Percentiles rank a stretch among this genome's conserved stretches.
Conservation (phyloP, 2,888 invertebrate genomes). For the Amiota minor region DNA sequence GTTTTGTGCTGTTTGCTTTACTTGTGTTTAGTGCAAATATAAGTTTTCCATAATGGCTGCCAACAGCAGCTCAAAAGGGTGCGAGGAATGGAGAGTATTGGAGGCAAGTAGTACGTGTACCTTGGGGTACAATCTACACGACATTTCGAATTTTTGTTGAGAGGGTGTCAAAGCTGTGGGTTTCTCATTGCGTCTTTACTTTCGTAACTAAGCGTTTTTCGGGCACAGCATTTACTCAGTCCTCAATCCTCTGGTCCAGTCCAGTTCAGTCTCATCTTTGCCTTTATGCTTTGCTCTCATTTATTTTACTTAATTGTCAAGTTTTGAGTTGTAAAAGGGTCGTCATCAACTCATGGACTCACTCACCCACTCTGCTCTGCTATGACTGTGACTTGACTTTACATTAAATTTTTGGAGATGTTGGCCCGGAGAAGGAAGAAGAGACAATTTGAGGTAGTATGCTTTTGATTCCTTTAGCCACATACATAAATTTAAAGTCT, state of each 20-base stretch:
- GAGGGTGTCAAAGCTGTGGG: slow-evolving; percentile 61
- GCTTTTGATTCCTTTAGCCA: slow-evolving; percentile 19
- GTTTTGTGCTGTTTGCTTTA: slow-evolving; percentile 52
- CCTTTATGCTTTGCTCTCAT: slow-evolving; percentile 52
- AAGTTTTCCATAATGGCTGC: slow-evolving; percentile 67
- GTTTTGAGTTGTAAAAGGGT: slow-evolving; percentile 63
- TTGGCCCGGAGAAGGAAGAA: too few relatives aligned
- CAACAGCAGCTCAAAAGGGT: slow-evolving; percentile 49
- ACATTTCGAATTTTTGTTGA: slow-evolving; percentile 32
- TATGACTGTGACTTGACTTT: slow-evolving; percentile 12
- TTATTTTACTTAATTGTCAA: slow-evolving; percentile 70
- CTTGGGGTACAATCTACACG: slow-evolving; percentile 64
- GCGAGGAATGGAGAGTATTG: background rate
- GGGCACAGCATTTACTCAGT: slow-evolving; percentile 20
- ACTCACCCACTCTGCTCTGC: slow-evolving; percentile 7
- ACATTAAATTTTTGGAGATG: background rate
- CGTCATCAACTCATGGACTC: slow-evolving; percentile 45
- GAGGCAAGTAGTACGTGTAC: slow-evolving; percentile 44
- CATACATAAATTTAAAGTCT: slow-evolving; percentile 12
- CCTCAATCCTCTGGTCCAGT: slow-evolving; percentile 3
- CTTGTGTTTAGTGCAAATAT: slow-evolving; percentile 59
- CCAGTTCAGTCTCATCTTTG: background rate
- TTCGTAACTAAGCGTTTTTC: background rate
- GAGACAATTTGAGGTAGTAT: background rate
- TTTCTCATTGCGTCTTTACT: slow-evolving; percentile 29